Base-by-base conservation (phyloP, 2,797 vertebrate genomes). In the Bradypodion ventrale region DNA sequence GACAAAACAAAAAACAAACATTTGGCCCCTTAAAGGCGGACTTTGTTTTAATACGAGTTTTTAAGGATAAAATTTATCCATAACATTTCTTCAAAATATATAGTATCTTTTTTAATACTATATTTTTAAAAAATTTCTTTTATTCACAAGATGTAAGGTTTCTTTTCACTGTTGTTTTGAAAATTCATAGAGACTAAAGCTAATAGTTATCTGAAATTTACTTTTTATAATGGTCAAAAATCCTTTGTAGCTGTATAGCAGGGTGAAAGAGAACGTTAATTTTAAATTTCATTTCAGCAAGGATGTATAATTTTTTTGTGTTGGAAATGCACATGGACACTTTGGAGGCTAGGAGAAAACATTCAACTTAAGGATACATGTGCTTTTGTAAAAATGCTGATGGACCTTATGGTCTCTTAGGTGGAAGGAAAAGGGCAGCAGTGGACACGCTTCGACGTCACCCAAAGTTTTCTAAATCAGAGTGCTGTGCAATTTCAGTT, bases 151-250 rank as follows among this genome's bases (percentile, higher is more conserved):
- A 78, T 75, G 16, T 19, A 15, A 27, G 80, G 63, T 73, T 63
- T 40, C 60, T 73, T 60, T 62, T 19, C 70, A 35, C 29, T 90
- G 10, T 74, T 10, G 1, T 75, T 91, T 90, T 86, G 87, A 86
- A 83, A 87, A 70, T 29, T 44, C 21, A 25, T 62, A 9, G 16
- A n/a, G 37, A 49, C 27, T 63, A 80, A 80, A 35, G 56, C 46
- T 69, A 83, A 5, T 86, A 82, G 77, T 82, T 59, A 85, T 90
- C 21, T n/a, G 25, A 89, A 80, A 70, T 73, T 90, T 8, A 44
- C 89, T 52, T 81, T 81, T 49, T 88, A 83, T 83, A 80, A 89
- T 86, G 52, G 27, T 80, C 32, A 84, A 78, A 87, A 90, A 85
- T 29, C 65, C 10, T 59, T 2, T 62, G 16, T 68, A 83, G 49